phyloP scores from a whole-genome alignment of 2,888 invertebrate genomes.

The Scrobipalpa atriplicella region DNA sequence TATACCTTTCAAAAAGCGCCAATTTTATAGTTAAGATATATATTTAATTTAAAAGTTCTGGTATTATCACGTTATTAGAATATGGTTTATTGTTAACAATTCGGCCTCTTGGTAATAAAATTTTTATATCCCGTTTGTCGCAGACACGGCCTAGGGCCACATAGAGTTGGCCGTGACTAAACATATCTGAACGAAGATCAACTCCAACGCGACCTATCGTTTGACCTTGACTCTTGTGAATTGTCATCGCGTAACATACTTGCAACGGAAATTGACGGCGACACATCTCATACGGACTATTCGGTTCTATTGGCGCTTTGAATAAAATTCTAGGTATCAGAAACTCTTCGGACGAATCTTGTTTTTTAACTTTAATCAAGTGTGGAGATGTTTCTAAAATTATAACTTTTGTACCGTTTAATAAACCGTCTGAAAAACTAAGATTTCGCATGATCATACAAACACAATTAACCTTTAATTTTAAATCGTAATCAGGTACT shows the following conservation, averaged over 20 bases:
- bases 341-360: slow-evolving; percentile 21
- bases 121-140: too few species aligned
- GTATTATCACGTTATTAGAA: too few species aligned
- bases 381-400: slow-evolving; percentile 27
- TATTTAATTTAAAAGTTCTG: too few species aligned
- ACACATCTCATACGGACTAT: slow-evolving; percentile 30
- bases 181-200: slow-evolving; percentile 27
- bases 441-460: slow-evolving; percentile 33
- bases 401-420: slow-evolving; percentile 33
- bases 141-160: slow-evolving; percentile 24
- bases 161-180: slow-evolving; percentile 31
- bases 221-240: slow-evolving; percentile 34
- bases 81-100: too few species aligned
- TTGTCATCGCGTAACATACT: slow-evolving; percentile 31
- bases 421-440: slow-evolving; percentile 32
- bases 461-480: slow-evolving; percentile 28
- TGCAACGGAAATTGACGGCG: slow-evolving; percentile 33
- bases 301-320: slow-evolving; percentile 29
- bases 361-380: slow-evolving; percentile 31
- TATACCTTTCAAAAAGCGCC: too few species aligned
- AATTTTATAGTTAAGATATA: too few species aligned
- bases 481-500: slow-evolving; percentile 24
- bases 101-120: too few species aligned
- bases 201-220: slow-evolving; percentile 25
- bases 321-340: slow-evolving; percentile 32